A percentile compares a stretch with the other conserved stretches of the same genome.
Evolutionary conservation across 2,113 vertebrate species (phyloP).

Genomic region (Naja naja): DNA sequence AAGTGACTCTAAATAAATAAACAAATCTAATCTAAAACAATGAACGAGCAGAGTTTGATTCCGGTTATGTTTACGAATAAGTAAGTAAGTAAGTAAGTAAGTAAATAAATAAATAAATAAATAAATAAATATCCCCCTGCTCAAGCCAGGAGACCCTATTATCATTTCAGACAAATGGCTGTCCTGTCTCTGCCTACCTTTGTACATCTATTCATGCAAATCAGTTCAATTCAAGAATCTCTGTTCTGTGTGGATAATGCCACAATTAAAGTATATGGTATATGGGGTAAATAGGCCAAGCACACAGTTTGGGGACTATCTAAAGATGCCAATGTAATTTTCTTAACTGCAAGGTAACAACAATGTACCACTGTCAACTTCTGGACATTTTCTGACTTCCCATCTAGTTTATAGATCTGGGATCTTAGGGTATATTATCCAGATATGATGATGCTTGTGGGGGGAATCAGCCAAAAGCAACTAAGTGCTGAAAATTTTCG

Average conservation of each 20-base stretch:
- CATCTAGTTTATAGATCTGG: neutral
- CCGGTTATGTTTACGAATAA: neutral
- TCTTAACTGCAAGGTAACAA: neutral
- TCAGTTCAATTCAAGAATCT: neutral
- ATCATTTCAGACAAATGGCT: neutral
- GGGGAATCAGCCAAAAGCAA: neutral
- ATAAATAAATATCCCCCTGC: neutral
- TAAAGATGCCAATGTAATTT: neutral
- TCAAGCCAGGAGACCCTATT: too few species aligned
- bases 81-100: neutral
- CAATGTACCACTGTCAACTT: neutral
- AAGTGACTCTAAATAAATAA: neutral
- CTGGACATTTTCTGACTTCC: neutral
- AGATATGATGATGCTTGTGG: neutral
- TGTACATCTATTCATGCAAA: neutral
- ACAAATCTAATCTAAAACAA: constrained; percentile 30
- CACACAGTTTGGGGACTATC: neutral
- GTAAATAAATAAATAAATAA: too few species aligned
- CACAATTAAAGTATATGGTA: neutral
- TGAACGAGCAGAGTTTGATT: neutral
- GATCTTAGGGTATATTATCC: neutral
- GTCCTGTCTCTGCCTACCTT: neutral
- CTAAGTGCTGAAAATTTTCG: neutral
- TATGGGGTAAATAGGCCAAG: neutral
- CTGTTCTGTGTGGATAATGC: neutral